Evolutionary conservation across 1,140 invertebrate species (phyloP).

Genomic region (Rhyacophila brunnea): DNA sequence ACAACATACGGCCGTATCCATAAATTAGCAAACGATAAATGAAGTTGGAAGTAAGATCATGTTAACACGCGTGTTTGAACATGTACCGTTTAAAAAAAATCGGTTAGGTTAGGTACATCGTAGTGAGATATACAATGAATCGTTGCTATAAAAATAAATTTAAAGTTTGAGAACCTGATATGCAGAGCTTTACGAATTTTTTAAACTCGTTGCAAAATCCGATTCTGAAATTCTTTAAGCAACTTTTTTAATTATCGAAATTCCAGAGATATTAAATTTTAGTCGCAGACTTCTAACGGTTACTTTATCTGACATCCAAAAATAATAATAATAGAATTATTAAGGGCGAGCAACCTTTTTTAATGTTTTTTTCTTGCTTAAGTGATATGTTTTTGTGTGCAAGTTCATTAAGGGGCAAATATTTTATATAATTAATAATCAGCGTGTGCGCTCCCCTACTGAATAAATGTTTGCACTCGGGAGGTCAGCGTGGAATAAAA

Average conservation of each 20-base stretch:
- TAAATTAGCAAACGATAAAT: no score
- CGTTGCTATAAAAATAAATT: no score
- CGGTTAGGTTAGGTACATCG: no score
- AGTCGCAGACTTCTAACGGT: no score
- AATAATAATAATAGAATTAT: constrained; percentile 4
- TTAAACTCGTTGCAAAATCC: neutral
- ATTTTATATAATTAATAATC: constrained; percentile 24
- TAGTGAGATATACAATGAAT: no score
- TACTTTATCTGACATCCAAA: no score
- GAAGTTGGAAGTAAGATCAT: no score
- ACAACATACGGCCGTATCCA: no score
- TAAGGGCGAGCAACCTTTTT: constrained; percentile 3
- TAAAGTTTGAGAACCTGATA: no score
- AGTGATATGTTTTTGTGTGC: constrained; percentile 3
- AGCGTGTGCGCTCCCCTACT: constrained; percentile 1
- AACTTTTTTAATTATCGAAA: constrained; percentile 18
- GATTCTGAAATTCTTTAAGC: neutral
- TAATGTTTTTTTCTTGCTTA: constrained; percentile 3
- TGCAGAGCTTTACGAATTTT: no score
- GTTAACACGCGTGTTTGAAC: no score
- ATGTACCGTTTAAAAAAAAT: no score
- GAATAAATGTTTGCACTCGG: constrained; percentile 17
- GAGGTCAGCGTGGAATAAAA: constrained; percentile 26
- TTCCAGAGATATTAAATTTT: neutral
- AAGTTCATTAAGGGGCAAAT: constrained; percentile 11